A percentile compares a stretch with the other conserved stretches of the same genome.
phyloP scores from a whole-genome alignment of 2,113 vertebrate genomes.

The Oncorhynchus mykiss region DNA sequence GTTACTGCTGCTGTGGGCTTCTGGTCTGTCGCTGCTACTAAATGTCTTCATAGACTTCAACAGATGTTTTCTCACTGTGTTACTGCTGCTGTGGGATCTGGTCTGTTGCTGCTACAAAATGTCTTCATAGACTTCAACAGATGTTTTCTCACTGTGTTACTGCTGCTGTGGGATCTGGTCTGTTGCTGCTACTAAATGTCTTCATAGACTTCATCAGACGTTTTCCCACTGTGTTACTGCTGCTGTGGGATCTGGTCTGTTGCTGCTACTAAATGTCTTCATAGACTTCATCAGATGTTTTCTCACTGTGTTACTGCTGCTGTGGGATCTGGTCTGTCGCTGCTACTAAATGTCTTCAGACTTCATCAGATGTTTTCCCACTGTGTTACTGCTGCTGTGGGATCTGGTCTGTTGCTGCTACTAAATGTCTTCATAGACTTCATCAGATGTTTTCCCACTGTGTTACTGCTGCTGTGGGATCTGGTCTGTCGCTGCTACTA shows the following conservation, averaged over 20 bases:
- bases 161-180: background rate
- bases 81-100: background rate
- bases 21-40: background rate
- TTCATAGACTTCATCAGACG: too few species aligned
- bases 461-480: background rate
- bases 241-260: too few species aligned
- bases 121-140: too few species aligned
- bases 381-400: background rate
- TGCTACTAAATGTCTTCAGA: background rate
- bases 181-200: background rate
- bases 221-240: background rate
- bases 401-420: background rate
- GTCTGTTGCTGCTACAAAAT: background rate
- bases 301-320: background rate
- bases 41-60: too few species aligned
- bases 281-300: too few species aligned
- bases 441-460: too few species aligned
- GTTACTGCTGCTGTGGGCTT: background rate
- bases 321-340: too few species aligned
- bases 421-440: too few species aligned
- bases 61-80: background rate
- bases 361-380: too few species aligned
- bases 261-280: too few species aligned
- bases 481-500: too few species aligned
- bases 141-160: background rate